phyloP scores from a whole-genome alignment of 1,140 invertebrate species.

The Anastrepha obliqua region DNA sequence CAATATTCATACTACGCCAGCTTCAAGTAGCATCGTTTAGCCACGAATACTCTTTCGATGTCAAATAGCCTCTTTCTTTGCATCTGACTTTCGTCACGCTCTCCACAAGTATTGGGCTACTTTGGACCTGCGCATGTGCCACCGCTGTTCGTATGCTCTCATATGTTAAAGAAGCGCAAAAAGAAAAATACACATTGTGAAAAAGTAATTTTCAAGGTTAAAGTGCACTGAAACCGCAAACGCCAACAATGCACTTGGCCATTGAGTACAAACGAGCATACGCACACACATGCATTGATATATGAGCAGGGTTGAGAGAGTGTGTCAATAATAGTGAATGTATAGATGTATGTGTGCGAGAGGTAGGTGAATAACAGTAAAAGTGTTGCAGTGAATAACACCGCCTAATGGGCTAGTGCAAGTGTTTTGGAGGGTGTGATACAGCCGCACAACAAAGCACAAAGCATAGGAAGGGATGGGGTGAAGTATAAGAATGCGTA shows the following conservation, averaged over 20 bases:
- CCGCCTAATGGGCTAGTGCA: constrained; percentile 13
- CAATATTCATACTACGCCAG: background rate
- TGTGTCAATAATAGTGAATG: background rate
- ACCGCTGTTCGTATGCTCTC: background rate
- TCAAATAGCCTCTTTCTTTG: background rate
- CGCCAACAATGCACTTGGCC: constrained; percentile 43
- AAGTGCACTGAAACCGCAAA: constrained; percentile 69
- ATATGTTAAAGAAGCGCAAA: constrained; percentile 26
- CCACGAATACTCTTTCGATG: background rate
- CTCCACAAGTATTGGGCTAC: too few relatives aligned
- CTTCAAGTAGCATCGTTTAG: background rate
- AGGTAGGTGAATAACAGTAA: constrained; percentile 24
- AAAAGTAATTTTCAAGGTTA: constrained; percentile 71
- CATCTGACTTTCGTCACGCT: too few relatives aligned
- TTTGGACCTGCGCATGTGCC: background rate
- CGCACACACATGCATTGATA: background rate
- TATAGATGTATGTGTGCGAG: background rate
- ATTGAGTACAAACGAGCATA: constrained; percentile 3
- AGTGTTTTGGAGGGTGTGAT: background rate
- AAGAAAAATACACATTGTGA: constrained; percentile 57
- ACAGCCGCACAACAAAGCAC: too few relatives aligned
- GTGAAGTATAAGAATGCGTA: too few relatives aligned
- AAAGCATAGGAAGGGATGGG: too few relatives aligned
- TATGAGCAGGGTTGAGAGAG: constrained; percentile 23
- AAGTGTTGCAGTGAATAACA: constrained; percentile 51